Evolutionary conservation across 1,140 invertebrate genomes (phyloP).

Genomic region (Drosophila aff.): DNA sequence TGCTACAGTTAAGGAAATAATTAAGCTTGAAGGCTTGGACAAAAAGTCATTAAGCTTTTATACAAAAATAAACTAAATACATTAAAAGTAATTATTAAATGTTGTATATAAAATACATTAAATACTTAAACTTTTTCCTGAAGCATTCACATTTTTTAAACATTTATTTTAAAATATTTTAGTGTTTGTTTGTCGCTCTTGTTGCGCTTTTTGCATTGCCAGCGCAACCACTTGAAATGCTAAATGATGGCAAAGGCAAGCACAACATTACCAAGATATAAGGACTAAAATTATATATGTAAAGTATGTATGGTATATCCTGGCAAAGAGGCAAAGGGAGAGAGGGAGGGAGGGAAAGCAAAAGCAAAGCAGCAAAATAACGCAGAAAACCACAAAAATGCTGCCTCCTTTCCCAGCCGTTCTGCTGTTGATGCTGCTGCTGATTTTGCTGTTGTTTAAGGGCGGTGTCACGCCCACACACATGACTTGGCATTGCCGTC

Average conservation of each 20-base stretch:
- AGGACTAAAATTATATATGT: slow-evolving; percentile 23
- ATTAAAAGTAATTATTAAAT: neutral
- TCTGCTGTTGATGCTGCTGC: slow-evolving; percentile 28
- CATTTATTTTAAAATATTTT: neutral
- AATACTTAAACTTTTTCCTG: neutral
- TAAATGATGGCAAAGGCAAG: slow-evolving; percentile 32
- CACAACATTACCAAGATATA: slow-evolving; percentile 5
- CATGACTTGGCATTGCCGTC: slow-evolving; percentile 46
- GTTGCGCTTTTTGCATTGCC: slow-evolving; percentile 54
- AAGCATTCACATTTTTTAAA: neutral
- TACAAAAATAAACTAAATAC: too few relatives aligned
- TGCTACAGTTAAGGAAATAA: neutral
- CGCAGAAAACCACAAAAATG: slow-evolving; percentile 76
- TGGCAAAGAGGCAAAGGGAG: neutral
- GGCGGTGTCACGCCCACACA: slow-evolving; percentile 51
- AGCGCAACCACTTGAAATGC: slow-evolving; percentile 45
- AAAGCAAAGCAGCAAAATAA: slow-evolving; percentile 32
- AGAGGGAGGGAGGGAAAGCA: neutral
- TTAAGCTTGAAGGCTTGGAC: neutral
- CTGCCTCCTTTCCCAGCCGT: slow-evolving; percentile 32
- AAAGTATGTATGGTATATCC: slow-evolving; percentile 2
- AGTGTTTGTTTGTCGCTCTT: slow-evolving; percentile 1
- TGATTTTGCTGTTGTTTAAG: slow-evolving; percentile 30
- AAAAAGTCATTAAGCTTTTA: too few relatives aligned
- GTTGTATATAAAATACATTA: neutral